Evolutionary conservation across 2,888 invertebrate species (phyloP).

Genomic region (Belgica antarctica): DNA sequence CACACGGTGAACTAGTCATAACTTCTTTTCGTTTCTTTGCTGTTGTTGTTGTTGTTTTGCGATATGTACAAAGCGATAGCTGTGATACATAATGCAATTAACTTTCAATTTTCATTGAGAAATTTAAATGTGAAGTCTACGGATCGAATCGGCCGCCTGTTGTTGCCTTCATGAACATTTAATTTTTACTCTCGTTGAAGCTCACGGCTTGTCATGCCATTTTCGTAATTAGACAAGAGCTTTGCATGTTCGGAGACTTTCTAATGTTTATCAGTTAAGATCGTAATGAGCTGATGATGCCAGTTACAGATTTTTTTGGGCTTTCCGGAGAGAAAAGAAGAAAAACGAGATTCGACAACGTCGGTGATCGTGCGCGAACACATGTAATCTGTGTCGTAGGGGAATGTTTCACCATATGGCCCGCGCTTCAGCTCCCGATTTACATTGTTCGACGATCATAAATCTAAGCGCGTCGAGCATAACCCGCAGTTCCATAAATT

Average conservation of each 20-base stretch:
- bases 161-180: slow-evolving; percentile 1
- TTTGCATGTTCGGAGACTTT: slow-evolving; percentile 32
- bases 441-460: slow-evolving; percentile 40
- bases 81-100: slow-evolving; percentile 41
- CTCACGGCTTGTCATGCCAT: slow-evolving; percentile 20
- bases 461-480: slow-evolving; percentile 35
- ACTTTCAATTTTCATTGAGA: slow-evolving; percentile 44
- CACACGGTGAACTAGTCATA: slow-evolving; percentile 28
- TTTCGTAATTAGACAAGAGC: slow-evolving; percentile 32
- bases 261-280: slow-evolving; percentile 40
- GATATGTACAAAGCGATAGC: no score
- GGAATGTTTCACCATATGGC: slow-evolving; percentile 28
- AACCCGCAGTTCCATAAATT: slow-evolving; percentile 20
- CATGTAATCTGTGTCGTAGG: slow-evolving; percentile 4
- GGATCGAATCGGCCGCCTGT: background rate
- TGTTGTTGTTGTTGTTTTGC: background rate
- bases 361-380: slow-evolving; percentile 19
- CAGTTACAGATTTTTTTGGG: background rate
- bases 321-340: background rate
- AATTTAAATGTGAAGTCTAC: slow-evolving; percentile 30
- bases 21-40: background rate
- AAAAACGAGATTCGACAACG: slow-evolving; percentile 4
- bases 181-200: slow-evolving; percentile 12
- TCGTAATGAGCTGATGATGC: slow-evolving; percentile 8
- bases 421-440: slow-evolving; percentile 23